Percentiles rank a stretch among this genome's conserved stretches.
Conservation (phyloP, 2,888 invertebrate species). For the Sclerodermus sp. region DNA sequence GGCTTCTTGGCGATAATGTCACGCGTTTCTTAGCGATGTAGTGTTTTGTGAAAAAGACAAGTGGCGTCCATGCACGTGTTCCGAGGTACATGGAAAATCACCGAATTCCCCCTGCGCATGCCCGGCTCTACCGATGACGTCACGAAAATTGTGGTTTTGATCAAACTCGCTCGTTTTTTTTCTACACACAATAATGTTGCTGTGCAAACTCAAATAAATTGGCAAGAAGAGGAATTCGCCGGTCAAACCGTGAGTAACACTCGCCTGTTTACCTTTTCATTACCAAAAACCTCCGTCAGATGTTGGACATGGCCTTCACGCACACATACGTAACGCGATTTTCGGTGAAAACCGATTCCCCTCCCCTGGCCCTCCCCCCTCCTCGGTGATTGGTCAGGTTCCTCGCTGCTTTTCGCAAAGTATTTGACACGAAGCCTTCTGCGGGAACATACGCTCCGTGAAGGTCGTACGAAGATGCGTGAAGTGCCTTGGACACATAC, state of each 20-base stretch:
- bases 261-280: constrained; percentile 27
- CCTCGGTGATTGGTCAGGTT: background rate
- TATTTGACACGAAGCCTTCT: background rate
- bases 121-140: constrained; percentile 51
- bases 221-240: constrained; percentile 24
- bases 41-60: constrained; percentile 21
- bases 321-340: constrained; percentile 8
- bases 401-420: constrained; percentile 11
- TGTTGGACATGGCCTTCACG: constrained; percentile 40
- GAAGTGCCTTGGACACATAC: background rate
- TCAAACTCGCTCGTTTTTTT: constrained; percentile 34
- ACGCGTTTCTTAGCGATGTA: constrained; percentile 40
- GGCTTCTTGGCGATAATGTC: constrained; percentile 39
- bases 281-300: constrained; percentile 26
- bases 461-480: too few species aligned
- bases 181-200: constrained; percentile 34
- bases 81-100: constrained; percentile 54
- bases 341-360: constrained; percentile 2
- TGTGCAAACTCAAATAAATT: constrained; percentile 41
- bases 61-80: constrained; percentile 28
- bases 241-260: constrained; percentile 40
- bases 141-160: constrained; percentile 55
- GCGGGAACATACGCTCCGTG: background rate
- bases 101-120: constrained; percentile 56
- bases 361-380: background rate